Base-by-base conservation (phyloP, 2,113 vertebrate genomes). In the Cyphomyrus discorhynchus region DNA sequence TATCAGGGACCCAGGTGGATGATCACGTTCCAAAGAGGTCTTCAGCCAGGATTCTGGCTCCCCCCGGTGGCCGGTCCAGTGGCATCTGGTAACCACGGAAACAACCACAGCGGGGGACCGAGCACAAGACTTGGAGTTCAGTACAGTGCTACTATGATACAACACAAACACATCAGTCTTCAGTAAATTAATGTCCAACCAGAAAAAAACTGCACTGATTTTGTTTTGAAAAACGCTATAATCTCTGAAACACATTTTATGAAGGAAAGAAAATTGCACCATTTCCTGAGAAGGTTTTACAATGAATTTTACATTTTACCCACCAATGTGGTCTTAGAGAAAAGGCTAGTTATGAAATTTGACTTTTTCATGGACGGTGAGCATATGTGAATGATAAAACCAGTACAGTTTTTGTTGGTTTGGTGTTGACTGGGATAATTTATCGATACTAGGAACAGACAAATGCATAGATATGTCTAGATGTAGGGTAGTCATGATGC, bases 11-110 rank as follows among this genome's bases (percentile, higher is more conserved):
- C 94, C 98, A 99, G 95, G 96, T 99, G 13, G 98, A 98, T 88
- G 98, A 99, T 93, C 97, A 97, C 17, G 93, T 99, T 94, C 98
- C 98, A 95, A 98, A 98, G 95, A 97, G 97, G 95, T 97, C 97
- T 90, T 98, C 97, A 0, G 97, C 97, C 91, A 95, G 97, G 92
- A 98, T 98, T 95, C 96, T 98, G 92, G 97, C 97, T 90, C 97
- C 97, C 91, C 97, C 97, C 0, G 97, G 97, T 66, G 97, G 97
- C 88, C 96, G 97, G 92, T 98, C 97, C 90, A 98, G 97, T 80
- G 97, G 97, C 90, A 98, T 98, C 93, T 98, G 98, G 98, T 98
- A 98, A 96, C 94, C 89, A 4, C 91, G 70, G 90, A 90, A 82
- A 91, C 85, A 4, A 77, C 91, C 91, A 90, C 90, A 66, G 86